These are phyloP conservation scores for Phylloscopus trochilus DNA, from an alignment of 2,113 vertebrate genomes.

Conservation along the genomic window DNA sequence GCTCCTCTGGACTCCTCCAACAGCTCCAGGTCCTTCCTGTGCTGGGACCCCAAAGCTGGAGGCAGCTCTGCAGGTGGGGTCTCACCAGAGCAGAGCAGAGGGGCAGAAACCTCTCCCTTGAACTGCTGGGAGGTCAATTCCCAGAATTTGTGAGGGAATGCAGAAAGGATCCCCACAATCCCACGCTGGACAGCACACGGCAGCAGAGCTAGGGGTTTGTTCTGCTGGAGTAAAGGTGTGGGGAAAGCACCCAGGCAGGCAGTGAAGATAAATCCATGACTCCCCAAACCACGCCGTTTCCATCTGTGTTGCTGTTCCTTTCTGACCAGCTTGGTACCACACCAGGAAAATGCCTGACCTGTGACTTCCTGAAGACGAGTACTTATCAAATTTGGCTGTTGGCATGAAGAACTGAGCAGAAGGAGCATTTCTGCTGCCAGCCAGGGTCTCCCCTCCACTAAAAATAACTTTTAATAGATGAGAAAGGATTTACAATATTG, in stretches of 20 bases:
- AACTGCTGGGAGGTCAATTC: background rate
- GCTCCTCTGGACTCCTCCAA: background rate
- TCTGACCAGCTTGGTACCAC: background rate
- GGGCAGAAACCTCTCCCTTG: background rate
- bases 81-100: background rate
- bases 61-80: background rate
- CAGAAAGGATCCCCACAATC: background rate
- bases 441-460: background rate
- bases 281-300: accelerated
- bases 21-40: background rate
- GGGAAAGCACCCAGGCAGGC: background rate
- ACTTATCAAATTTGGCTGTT: background rate
- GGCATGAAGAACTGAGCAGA: background rate
- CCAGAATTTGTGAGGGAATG: background rate
- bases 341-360: background rate
- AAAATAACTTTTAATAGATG: background rate
- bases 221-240: background rate
- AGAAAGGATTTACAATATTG: background rate
- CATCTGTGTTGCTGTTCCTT: background rate
- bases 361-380: background rate
- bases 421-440: background rate
- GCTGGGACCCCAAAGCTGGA: background rate
- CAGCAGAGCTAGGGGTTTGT: background rate
- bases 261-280: background rate
- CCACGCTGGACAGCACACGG: accelerated